A percentile compares a stretch with the other conserved stretches of the same genome.
phyloP scores from a whole-genome alignment of 1,140 invertebrate genomes.

The Sitobion miscanthi region DNA sequence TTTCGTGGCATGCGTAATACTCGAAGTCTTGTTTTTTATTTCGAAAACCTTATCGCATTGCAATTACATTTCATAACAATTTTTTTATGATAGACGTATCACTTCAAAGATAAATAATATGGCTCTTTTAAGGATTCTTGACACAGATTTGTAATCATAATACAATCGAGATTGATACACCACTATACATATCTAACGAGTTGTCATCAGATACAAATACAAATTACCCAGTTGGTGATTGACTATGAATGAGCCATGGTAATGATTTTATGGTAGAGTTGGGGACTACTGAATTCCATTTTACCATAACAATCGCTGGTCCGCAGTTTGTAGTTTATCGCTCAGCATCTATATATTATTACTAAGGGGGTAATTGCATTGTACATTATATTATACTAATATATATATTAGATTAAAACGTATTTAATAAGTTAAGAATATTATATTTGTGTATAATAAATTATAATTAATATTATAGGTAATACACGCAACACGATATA shows the following conservation, averaged over 20 bases:
- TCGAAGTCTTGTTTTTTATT: neutral
- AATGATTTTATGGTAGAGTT: neutral
- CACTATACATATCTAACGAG: neutral
- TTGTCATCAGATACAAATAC: neutral
- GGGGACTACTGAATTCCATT: neutral
- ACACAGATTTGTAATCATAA: neutral
- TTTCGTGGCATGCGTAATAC: neutral
- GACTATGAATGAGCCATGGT: neutral
- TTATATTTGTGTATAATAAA: neutral
- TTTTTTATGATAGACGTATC: neutral
- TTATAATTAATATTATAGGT: too few relatives aligned
- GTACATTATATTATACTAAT: neutral
- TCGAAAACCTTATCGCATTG: neutral
- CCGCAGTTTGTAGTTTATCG: neutral
- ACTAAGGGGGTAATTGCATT: neutral
- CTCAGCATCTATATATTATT: neutral
- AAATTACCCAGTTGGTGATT: neutral
- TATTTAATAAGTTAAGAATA: neutral
- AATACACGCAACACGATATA: neutral
- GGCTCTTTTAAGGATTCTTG: neutral
- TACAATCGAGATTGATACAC: neutral
- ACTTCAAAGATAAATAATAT: neutral
- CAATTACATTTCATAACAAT: neutral
- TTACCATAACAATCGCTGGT: neutral
- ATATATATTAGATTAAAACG: neutral